phyloP scores from a whole-genome alignment of 2,113 vertebrate genomes.

The Mus musculus region DNA sequence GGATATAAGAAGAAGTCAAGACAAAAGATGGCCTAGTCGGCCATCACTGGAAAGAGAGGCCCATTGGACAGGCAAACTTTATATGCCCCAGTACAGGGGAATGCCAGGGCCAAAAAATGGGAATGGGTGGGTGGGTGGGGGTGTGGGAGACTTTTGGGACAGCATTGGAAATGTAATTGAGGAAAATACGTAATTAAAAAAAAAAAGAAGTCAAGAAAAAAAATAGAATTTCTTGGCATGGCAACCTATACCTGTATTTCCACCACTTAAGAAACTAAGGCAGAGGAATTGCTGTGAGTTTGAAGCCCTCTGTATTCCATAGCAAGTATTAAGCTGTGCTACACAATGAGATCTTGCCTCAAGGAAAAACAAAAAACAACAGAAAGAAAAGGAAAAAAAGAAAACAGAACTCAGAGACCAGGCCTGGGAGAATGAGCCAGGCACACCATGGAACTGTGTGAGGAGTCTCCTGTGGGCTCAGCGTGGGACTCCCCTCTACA shows the following conservation, averaged over 20 bases:
- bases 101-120: too few species aligned
- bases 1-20: neutral
- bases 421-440: neutral
- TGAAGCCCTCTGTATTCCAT: neutral
- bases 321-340: neutral
- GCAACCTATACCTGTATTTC: too few species aligned
- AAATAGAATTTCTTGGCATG: neutral
- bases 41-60: too few species aligned
- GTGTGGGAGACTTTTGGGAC: too few species aligned
- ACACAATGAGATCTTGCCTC: neutral
- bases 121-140: too few species aligned
- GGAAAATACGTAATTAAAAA: too few species aligned
- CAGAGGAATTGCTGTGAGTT: neutral
- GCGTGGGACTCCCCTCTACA: neutral
- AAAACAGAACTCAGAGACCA: neutral
- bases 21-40: too few species aligned
- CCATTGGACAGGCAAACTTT: too few species aligned
- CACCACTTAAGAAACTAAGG: neutral
- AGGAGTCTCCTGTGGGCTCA: neutral
- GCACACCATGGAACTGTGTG: neutral
- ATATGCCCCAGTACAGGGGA: too few species aligned
- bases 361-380: neutral
- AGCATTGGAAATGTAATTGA: too few species aligned
- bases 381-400: neutral
- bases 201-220: conserved; percentile 5